Percentiles rank a stretch among this genome's conserved stretches.
phyloP scores from a whole-genome alignment of 37 sponge, comb jelly and placozoan species.

The Ephydatia muelleri region DNA sequence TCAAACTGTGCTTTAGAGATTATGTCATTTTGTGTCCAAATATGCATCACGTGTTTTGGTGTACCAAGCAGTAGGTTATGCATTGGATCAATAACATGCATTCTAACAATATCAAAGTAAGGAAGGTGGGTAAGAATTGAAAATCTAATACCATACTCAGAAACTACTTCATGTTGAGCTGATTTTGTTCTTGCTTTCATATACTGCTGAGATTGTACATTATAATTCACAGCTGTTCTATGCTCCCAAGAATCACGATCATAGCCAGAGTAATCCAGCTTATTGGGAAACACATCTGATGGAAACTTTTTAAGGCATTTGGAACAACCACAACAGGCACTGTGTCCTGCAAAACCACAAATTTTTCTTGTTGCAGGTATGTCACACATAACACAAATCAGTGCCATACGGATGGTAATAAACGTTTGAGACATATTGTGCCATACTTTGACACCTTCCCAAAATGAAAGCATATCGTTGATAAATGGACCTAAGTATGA shows the following conservation, averaged over 20 bases:
- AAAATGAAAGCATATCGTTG: background rate
- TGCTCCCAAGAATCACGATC: background rate
- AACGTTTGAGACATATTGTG: too few species aligned
- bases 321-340: constrained; percentile 32
- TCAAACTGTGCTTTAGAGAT: background rate
- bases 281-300: background rate
- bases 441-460: constrained; percentile 2
- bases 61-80: constrained; percentile 19
- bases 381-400: constrained; percentile 6
- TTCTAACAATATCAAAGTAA: constrained; percentile 2
- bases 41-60: background rate
- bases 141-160: constrained; percentile 14
- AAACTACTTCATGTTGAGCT: background rate
- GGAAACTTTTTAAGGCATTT: constrained; percentile 17
- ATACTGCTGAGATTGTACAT: background rate
- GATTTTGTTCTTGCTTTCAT: background rate
- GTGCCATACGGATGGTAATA: too few species aligned
- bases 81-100: constrained; percentile 22
- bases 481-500: constrained; percentile 11
- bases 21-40: background rate
- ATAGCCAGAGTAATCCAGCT: background rate
- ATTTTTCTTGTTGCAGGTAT: constrained; percentile 14
- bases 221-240: constrained; percentile 5
- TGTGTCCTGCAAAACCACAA: constrained; percentile 36
- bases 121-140: background rate